Percentiles rank a stretch among this genome's conserved stretches.
These are phyloP conservation scores for Dastarcus helophoroides DNA, from an alignment of 2,888 invertebrate genomes.

Conservation along the genomic window DNA sequence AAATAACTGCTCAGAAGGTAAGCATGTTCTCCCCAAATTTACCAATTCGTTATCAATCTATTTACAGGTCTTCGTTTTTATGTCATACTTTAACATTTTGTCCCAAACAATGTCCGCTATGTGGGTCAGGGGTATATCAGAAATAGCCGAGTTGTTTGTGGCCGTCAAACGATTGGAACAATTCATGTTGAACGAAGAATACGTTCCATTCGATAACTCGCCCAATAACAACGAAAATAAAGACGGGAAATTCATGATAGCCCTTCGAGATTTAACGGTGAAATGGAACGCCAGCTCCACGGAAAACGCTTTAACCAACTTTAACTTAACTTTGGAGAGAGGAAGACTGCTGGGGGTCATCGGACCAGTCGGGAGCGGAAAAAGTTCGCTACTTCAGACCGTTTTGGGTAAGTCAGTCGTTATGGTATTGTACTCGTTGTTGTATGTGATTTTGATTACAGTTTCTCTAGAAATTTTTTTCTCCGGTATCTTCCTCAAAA, in stretches of 20 bases:
- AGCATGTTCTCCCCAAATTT: too few relatives aligned
- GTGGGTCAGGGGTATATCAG: conserved; percentile 41
- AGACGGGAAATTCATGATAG: conserved; percentile 18
- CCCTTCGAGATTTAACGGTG: conserved; percentile 27
- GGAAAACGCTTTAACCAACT: conserved; percentile 28
- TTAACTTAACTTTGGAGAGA: conserved; percentile 25
- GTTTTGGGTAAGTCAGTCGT: conserved; percentile 55
- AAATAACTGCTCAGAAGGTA: conserved; percentile 61
- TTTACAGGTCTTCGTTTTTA: conserved; percentile 42
- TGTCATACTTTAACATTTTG: conserved; percentile 43
- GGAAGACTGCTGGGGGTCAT: conserved; percentile 41
- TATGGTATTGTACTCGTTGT: too few relatives aligned
- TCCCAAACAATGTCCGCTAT: conserved; percentile 46
- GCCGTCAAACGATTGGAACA: conserved; percentile 36
- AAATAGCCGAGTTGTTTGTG: conserved; percentile 38
- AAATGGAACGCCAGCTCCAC: conserved; percentile 30
- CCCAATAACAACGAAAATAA: conserved; percentile 21
- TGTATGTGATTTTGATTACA: too few relatives aligned
- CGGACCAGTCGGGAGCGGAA: conserved; percentile 49
- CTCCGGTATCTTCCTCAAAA: too few relatives aligned
- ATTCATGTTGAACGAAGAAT: conserved; percentile 33
- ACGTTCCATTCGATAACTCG: conserved; percentile 13
- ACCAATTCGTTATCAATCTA: too few relatives aligned
- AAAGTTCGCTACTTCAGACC: conserved; percentile 58
- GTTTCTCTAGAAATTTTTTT: too few relatives aligned